Evolutionary conservation across 2,797 vertebrate genomes (phyloP).

Genomic region (Aplochiton taeniatus): DNA sequence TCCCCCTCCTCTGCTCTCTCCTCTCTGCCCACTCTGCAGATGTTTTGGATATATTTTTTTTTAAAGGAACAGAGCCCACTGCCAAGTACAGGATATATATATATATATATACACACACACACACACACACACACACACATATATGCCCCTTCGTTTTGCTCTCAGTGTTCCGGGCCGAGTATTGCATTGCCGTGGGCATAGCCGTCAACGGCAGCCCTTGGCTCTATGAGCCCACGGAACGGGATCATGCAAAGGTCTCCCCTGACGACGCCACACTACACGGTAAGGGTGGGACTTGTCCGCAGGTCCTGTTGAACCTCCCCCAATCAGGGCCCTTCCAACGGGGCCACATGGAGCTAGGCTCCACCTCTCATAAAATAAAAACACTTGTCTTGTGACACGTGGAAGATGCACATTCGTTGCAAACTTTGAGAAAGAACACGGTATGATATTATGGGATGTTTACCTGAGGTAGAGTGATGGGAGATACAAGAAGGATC

Average conservation of each 20-base stretch:
- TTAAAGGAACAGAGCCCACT: conserved; percentile 54
- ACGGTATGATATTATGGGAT: background rate
- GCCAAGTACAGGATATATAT: conserved; percentile 32
- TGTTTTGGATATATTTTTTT: conserved; percentile 68
- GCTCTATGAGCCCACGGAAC: too few relatives aligned
- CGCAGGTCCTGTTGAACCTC: background rate
- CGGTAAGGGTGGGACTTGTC: background rate
- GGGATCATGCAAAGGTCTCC: background rate
- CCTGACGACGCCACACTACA: background rate
- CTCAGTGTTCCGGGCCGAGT: conserved; percentile 14
- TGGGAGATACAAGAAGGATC: too few relatives aligned
- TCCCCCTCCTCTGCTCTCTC: conserved; percentile 44
- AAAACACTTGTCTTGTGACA: too few relatives aligned
- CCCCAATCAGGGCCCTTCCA: background rate
- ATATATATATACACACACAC: too few relatives aligned
- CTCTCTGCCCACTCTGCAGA: conserved; percentile 63
- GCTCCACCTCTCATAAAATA: background rate
- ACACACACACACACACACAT: too few relatives aligned
- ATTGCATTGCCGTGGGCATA: too few relatives aligned
- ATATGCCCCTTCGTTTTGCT: conserved; percentile 45
- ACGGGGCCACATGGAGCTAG: background rate
- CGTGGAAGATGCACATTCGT: too few relatives aligned
- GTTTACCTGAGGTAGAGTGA: background rate
- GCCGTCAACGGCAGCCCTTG: too few relatives aligned
- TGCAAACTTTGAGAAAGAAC: background rate